Evolutionary conservation across 1,140 invertebrate species (phyloP).

Genomic region (Thereuonema tuberculata): DNA sequence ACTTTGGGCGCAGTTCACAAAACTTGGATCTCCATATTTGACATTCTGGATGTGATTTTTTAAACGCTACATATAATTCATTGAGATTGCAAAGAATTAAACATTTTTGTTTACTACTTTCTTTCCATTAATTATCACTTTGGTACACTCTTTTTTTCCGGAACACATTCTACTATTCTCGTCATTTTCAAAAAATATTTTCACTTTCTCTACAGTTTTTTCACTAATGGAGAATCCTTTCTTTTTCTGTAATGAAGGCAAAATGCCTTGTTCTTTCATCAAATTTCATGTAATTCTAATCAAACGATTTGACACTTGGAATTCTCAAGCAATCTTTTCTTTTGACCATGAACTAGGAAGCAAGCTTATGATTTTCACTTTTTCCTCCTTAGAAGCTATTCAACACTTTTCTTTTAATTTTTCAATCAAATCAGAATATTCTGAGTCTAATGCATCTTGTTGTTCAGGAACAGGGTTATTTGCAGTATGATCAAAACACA

Average conservation of each 20-base stretch:
- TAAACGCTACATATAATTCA: background rate
- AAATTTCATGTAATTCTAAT: background rate
- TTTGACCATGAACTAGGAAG: background rate
- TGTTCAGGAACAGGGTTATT: background rate
- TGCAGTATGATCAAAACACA: background rate
- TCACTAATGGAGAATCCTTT: background rate
- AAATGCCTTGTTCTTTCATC: background rate
- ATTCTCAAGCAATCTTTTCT: background rate
- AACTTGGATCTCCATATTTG: slow-evolving; percentile 6
- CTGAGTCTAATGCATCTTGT: background rate
- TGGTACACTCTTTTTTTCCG: background rate
- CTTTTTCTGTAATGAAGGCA: background rate
- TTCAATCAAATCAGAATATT: background rate
- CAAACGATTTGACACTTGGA: background rate
- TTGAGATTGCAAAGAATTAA: background rate
- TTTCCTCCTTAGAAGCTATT: background rate
- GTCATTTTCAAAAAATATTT: slow-evolving; percentile 20
- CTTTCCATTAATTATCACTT: background rate
- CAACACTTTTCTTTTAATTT: background rate
- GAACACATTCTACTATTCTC: slow-evolving; percentile 17
- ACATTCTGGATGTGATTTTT: slow-evolving; percentile 11
- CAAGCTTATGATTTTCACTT: background rate
- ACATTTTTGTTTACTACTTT: background rate
- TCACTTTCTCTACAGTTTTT: slow-evolving; percentile 6
- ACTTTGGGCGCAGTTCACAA: background rate